phyloP scores from a whole-genome alignment of 2,888 invertebrate species.

The Eupithecia inturbata region DNA sequence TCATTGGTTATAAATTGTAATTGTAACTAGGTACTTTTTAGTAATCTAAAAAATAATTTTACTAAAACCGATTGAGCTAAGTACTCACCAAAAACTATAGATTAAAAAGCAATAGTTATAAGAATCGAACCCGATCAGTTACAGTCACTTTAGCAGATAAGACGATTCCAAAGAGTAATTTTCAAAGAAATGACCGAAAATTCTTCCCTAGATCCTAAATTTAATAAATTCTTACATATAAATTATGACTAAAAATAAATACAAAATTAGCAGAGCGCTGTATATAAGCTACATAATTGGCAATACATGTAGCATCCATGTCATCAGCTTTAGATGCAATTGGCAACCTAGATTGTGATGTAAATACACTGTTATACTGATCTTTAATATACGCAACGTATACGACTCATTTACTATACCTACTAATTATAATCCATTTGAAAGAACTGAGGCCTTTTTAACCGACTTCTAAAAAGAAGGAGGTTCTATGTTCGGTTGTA shows the following conservation, averaged over 20 bases:
- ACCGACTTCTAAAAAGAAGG: too few species aligned
- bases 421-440: too few species aligned
- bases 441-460: too few species aligned
- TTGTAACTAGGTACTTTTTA: too few species aligned
- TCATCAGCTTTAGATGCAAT: conserved; percentile 46
- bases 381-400: conserved; percentile 16
- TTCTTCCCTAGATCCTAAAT: neutral
- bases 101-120: neutral
- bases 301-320: conserved; percentile 63
- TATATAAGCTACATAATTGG: conserved; percentile 64
- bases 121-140: neutral
- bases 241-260: neutral
- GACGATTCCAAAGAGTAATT: neutral
- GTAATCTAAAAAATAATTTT: neutral
- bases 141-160: neutral
- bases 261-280: conserved; percentile 53
- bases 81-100: neutral
- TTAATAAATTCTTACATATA: too few species aligned
- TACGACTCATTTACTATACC: neutral
- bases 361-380: conserved; percentile 35
- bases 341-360: conserved; percentile 44
- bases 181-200: neutral
- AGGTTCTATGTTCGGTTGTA: too few species aligned
- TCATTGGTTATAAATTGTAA: too few species aligned
- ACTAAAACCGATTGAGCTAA: neutral